Conservation (phyloP, 2,113 vertebrate genomes). For the Tichodroma muraria region DNA sequence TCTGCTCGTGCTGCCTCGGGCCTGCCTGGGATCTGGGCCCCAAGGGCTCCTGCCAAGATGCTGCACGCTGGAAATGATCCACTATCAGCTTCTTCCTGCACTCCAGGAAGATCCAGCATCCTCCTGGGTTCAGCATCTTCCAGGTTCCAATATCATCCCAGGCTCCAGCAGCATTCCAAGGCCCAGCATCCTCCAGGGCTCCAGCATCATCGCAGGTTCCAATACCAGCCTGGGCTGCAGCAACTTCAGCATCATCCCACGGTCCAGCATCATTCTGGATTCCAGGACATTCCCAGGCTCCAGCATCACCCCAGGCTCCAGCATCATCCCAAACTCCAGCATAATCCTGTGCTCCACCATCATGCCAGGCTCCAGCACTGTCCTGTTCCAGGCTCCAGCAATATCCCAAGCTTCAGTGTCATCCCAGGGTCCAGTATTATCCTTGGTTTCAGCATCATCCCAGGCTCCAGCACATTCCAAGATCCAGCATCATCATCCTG, state of each 20-base stretch:
- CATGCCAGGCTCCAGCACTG: not conserved
- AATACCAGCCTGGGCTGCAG: too few relatives aligned
- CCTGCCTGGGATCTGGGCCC: too few relatives aligned
- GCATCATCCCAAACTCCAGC: rapidly evolving
- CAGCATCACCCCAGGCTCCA: rapidly evolving
- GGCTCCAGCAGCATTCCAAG: not conserved
- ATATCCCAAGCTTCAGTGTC: not conserved
- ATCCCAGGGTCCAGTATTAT: not conserved
- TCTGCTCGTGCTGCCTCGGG: not conserved
- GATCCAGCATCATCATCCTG: not conserved
- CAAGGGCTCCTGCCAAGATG: not conserved
- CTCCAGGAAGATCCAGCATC: not conserved
- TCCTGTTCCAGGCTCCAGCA: not conserved
- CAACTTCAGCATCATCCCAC: not conserved
- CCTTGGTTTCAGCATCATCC: rapidly evolving
- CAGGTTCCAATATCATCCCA: rapidly evolving
- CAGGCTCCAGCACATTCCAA: not conserved
- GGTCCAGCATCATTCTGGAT: not conserved
- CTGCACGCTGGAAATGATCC: not conserved
- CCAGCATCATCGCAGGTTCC: not conserved
- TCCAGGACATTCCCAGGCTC: not conserved
- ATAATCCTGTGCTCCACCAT: not conserved
- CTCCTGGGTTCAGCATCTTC: not conserved
- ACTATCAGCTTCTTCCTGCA: not conserved
- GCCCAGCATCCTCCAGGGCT: rapidly evolving